Evolutionary conservation across 2,888 invertebrate genomes (phyloP).

Genomic region (Caenorhabditis sinica): DNA sequence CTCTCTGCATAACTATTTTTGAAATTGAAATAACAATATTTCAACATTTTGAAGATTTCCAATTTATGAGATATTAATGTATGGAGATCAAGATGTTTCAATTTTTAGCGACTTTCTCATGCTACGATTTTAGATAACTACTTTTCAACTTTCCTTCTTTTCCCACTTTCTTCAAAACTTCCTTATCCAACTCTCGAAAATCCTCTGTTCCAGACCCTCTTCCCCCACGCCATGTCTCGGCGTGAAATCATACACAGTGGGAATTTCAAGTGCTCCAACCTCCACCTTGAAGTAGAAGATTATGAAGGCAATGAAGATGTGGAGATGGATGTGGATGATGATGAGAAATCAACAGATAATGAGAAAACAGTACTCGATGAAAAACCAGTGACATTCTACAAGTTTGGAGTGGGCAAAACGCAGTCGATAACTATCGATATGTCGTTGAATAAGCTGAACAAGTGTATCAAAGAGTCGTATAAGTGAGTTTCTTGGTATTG

Average conservation of each 20-base stretch:
- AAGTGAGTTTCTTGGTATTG: constrained; percentile 87
- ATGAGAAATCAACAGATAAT: constrained; percentile 75
- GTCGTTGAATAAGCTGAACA: constrained; percentile 95
- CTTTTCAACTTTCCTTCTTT: neutral
- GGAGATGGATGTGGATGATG: constrained; percentile 82
- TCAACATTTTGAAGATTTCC: no score
- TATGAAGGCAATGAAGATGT: constrained; percentile 79
- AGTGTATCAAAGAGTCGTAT: constrained; percentile 98
- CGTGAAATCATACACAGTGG: constrained; percentile 82
- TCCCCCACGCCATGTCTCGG: constrained; percentile 60
- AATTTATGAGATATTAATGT: no score
- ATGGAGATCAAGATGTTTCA: no score
- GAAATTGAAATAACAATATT: no score
- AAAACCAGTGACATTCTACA: constrained; percentile 84
- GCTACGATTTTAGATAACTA: no score
- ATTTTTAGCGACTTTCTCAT: no score
- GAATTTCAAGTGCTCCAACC: constrained; percentile 83
- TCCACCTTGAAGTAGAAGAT: constrained; percentile 81
- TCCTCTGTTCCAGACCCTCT: neutral
- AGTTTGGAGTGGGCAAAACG: constrained; percentile 83
- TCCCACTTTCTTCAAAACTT: neutral
- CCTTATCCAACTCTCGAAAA: neutral
- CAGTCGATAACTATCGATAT: constrained; percentile 89
- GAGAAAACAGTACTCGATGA: constrained; percentile 74
- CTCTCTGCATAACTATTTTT: no score